These are phyloP conservation scores for Agrypnia vestita DNA, from an alignment of 1,140 invertebrate genomes.

Conservation along the genomic window DNA sequence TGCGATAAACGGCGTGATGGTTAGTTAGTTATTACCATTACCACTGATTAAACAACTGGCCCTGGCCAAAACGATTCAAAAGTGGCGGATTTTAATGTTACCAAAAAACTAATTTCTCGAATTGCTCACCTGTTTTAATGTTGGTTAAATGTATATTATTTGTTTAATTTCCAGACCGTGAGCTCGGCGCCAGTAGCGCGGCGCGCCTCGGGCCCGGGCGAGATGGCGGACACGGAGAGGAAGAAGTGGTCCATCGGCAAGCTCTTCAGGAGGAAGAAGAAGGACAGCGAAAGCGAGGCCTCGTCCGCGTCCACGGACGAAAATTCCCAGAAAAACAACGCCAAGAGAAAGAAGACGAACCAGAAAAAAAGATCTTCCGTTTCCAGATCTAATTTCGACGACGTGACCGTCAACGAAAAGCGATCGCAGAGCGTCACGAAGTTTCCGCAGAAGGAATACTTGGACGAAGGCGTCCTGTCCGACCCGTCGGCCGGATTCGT, in stretches of 20 bases:
- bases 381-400: constrained; percentile 71
- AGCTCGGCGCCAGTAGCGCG: constrained; percentile 55
- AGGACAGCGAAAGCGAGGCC: constrained; percentile 73
- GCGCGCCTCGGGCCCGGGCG: constrained; percentile 37
- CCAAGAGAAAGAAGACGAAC: constrained; percentile 69
- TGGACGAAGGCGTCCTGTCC: constrained; percentile 73
- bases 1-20: too few species aligned
- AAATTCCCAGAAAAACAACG: constrained; percentile 69
- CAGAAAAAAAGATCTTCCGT: constrained; percentile 65
- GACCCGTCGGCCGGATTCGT: constrained; percentile 72
- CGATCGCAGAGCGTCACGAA: constrained; percentile 71
- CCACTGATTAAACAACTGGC: too few species aligned
- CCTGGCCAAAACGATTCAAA: too few species aligned
- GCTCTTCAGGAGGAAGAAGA: constrained; percentile 80
- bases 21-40: too few species aligned
- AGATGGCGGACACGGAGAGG: constrained; percentile 23
- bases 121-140: too few species aligned
- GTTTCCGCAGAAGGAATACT: constrained; percentile 65
- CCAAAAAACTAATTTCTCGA: too few species aligned
- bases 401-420: constrained; percentile 67
- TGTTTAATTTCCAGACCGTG: constrained; percentile 58
- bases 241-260: constrained; percentile 85
- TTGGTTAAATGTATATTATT: too few species aligned
- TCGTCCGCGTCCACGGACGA: constrained; percentile 78
- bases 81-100: too few species aligned